These are phyloP conservation scores for Leptatherina wallacei DNA, from an alignment of 2,797 vertebrate genomes.

Conservation along the genomic window DNA sequence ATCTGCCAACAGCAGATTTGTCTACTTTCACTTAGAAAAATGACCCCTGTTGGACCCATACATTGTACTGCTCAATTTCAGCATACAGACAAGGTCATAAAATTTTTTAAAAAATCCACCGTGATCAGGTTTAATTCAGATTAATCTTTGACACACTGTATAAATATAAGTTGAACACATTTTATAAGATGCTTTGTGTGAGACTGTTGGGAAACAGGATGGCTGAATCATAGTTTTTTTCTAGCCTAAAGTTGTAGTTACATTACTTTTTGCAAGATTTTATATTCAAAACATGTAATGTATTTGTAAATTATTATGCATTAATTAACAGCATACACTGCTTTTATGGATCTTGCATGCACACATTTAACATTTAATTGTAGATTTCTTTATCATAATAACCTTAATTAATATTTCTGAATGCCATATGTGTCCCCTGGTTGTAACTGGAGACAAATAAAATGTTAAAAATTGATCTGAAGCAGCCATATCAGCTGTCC, in stretches of 20 bases:
- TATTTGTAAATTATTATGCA: not conserved
- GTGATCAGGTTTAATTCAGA: slow-evolving; percentile 18
- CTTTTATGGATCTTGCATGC: not conserved
- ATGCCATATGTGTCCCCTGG: not conserved
- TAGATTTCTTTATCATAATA: not conserved
- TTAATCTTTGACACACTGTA: slow-evolving; percentile 1
- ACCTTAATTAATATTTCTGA: not conserved
- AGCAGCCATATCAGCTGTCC: not conserved
- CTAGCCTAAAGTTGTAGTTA: not conserved
- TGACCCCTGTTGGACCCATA: slow-evolving; percentile 39
- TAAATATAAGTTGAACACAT: not conserved
- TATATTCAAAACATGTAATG: not conserved
- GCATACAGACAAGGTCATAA: not conserved
- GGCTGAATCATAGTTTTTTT: not conserved
- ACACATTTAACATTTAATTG: not conserved
- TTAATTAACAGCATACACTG: not conserved
- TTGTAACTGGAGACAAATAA: not conserved
- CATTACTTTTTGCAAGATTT: not conserved
- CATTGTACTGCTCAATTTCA: slow-evolving; percentile 15
- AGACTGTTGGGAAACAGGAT: not conserved
- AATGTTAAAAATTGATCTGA: slow-evolving; percentile 1
- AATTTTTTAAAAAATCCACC: not conserved
- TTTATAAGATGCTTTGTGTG: not conserved
- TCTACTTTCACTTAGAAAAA: slow-evolving; percentile 50
- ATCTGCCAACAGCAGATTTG: slow-evolving; percentile 55